phyloP scores from a whole-genome alignment of 2,113 vertebrate genomes.

The Lepisosteus oculatus region DNA sequence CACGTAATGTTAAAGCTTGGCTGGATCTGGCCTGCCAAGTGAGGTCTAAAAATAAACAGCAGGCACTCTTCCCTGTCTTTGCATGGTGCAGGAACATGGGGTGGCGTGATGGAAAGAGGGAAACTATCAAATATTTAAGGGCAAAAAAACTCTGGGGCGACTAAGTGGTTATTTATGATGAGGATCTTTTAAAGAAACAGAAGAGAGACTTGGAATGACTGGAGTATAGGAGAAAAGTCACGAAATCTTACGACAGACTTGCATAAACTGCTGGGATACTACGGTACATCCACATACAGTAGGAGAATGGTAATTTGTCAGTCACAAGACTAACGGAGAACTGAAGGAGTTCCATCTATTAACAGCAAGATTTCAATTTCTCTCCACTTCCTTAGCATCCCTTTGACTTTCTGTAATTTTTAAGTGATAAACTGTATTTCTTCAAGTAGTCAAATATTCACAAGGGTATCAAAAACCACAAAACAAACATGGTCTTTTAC shows the following conservation, averaged over 20 bases:
- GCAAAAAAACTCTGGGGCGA: constrained; percentile 8
- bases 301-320: too few relatives aligned
- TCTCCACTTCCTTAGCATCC: too few relatives aligned
- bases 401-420: too few relatives aligned
- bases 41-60: constrained; percentile 50
- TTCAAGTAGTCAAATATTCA: neutral
- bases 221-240: constrained; percentile 13
- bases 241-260: too few relatives aligned
- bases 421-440: neutral
- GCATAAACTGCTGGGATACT: too few relatives aligned
- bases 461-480: neutral
- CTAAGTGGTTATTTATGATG: constrained; percentile 32
- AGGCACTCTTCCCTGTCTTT: constrained; percentile 30
- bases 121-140: constrained; percentile 46
- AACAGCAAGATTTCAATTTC: too few relatives aligned
- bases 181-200: constrained; percentile 9
- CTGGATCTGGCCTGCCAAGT: constrained; percentile 27
- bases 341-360: too few relatives aligned
- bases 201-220: constrained; percentile 19
- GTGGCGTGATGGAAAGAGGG: constrained; percentile 18
- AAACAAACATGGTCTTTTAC: constrained; percentile 1
- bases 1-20: constrained; percentile 29
- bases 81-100: constrained; percentile 30
- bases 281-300: too few relatives aligned
- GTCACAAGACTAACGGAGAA: too few relatives aligned